phyloP scores from a whole-genome alignment of 2,888 invertebrate genomes.

The Erebia ligea region DNA sequence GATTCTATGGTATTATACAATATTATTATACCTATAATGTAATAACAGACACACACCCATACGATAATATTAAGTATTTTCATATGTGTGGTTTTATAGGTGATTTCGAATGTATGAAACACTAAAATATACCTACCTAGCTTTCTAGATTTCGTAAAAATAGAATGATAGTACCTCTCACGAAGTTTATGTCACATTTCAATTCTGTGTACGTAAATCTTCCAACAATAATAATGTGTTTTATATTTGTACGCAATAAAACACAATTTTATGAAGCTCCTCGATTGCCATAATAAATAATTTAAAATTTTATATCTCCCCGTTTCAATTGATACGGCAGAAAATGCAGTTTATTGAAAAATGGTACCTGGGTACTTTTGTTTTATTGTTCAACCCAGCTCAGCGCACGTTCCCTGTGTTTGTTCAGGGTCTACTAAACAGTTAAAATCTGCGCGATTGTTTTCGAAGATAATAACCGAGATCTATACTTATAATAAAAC shows the following conservation, averaged over 20 bases:
- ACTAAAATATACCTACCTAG: too few relatives aligned
- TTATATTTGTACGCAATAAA: conserved; percentile 33
- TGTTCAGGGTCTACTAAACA: conserved; percentile 11
- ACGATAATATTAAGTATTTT: too few relatives aligned
- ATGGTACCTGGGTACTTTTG: conserved; percentile 11
- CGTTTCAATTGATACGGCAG: conserved; percentile 27
- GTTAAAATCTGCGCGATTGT: conserved; percentile 4
- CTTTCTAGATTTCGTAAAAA: not conserved
- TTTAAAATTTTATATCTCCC: conserved; percentile 37
- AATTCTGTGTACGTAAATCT: not conserved
- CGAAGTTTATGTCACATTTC: conserved; percentile 5
- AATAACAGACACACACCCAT: too few relatives aligned
- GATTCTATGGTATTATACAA: too few relatives aligned
- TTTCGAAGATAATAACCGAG: conserved; percentile 2
- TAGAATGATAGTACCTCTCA: not conserved
- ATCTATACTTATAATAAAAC: too few relatives aligned
- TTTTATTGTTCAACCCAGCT: conserved; percentile 9
- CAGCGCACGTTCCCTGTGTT: conserved; percentile 2
- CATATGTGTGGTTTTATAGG: too few relatives aligned
- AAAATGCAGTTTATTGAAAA: conserved; percentile 31
- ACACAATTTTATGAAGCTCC: conserved; percentile 32
- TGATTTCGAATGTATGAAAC: too few relatives aligned
- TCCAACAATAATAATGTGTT: conserved; percentile 17
- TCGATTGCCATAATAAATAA: conserved; percentile 37
- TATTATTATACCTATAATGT: too few relatives aligned